Conservation (phyloP, 1,140 invertebrate genomes). For the Lepidostoma basale region DNA sequence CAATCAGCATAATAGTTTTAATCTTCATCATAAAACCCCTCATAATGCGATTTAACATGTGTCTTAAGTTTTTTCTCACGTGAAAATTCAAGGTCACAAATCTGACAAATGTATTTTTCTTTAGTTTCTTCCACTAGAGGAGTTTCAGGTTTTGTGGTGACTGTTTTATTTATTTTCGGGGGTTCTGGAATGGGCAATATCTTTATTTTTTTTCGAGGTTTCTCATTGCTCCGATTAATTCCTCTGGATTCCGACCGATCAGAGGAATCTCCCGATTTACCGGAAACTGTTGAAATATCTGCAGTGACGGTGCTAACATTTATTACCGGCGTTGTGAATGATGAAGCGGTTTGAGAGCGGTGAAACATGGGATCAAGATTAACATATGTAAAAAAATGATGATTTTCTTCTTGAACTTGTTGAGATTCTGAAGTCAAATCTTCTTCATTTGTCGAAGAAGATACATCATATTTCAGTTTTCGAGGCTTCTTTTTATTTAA, state of each 20-base stretch:
- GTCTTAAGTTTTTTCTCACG: constrained; percentile 20
- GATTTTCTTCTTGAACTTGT: background rate
- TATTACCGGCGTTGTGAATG: no score
- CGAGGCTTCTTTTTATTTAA: background rate
- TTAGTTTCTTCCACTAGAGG: background rate
- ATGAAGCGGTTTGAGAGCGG: constrained; percentile 12
- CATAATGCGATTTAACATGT: constrained; percentile 32
- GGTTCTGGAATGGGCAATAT: background rate
- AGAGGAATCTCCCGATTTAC: no score
- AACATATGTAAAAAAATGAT: constrained; percentile 36
- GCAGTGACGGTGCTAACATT: no score
- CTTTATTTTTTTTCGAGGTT: no score
- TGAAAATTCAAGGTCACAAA: constrained; percentile 37
- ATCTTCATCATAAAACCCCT: constrained; percentile 19
- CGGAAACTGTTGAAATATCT: no score
- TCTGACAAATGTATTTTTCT: constrained; percentile 21
- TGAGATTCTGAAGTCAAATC: background rate
- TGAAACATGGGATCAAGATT: constrained; percentile 40
- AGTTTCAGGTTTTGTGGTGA: background rate
- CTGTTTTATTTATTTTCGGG: background rate
- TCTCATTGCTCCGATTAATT: no score
- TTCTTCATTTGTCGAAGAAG: background rate
- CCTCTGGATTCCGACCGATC: no score
- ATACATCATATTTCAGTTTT: background rate
- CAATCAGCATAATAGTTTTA: background rate